Conservation (phyloP, 2,113 vertebrate genomes). For the Xiphias gladius region DNA sequence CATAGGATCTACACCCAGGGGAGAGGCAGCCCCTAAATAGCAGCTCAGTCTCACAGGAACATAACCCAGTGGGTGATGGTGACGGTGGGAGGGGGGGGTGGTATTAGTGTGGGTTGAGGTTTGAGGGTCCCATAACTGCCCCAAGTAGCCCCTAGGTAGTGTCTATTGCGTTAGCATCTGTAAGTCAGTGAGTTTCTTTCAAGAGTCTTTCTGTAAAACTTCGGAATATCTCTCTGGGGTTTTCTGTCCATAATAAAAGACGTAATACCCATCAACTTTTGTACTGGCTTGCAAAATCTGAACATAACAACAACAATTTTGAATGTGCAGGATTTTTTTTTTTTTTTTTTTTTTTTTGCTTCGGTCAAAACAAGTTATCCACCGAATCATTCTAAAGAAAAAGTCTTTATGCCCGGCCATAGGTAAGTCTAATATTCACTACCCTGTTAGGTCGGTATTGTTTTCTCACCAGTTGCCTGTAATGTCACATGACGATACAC, state of each 20-base stretch:
- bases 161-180: slow-evolving; percentile 14
- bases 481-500: too few relatives aligned
- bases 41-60: slow-evolving; percentile 32
- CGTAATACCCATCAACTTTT: not conserved
- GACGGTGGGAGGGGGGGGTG: not conserved
- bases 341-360: not conserved
- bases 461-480: too few relatives aligned
- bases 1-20: slow-evolving; percentile 33
- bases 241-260: not conserved
- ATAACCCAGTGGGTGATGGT: slow-evolving; percentile 16
- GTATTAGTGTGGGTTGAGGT: not conserved
- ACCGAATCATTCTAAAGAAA: not conserved
- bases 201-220: not conserved
- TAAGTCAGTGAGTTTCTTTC: slow-evolving; percentile 5
- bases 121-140: slow-evolving; percentile 20
- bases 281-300: not conserved
- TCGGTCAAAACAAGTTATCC: not conserved
- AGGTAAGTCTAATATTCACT: not conserved
- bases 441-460: too few relatives aligned
- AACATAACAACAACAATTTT: not conserved
- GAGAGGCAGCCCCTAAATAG: slow-evolving; percentile 54
- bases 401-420: not conserved
- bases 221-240: not conserved
- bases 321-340: slow-evolving; percentile 2
- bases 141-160: not conserved